Evolutionary conservation across 2,797 vertebrate genomes (phyloP).

Genomic region (Sebastiscus tertius): DNA sequence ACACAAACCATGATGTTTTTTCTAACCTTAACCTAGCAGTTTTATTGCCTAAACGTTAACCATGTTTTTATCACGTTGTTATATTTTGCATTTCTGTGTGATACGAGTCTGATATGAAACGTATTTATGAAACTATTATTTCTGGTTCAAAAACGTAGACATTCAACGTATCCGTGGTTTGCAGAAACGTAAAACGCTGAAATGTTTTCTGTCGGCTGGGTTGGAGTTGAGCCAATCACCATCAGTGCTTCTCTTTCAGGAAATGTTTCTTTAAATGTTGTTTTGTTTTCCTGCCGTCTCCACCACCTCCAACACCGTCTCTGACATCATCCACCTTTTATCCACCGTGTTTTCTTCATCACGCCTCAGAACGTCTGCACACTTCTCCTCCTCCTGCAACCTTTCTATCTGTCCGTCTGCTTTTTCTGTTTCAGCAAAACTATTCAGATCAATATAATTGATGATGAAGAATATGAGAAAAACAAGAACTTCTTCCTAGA

Average conservation of each 20-base stretch:
- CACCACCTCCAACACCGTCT: neutral
- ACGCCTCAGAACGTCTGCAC: conserved; percentile 23
- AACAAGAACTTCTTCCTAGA: conserved; percentile 99
- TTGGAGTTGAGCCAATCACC: neutral
- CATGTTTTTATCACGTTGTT: no score
- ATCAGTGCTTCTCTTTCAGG: neutral
- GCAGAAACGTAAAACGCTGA: neutral
- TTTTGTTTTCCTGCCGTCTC: neutral
- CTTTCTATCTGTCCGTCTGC: conserved; percentile 38
- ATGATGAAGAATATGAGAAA: conserved; percentile 99
- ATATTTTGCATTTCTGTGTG: no score
- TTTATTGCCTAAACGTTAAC: no score
- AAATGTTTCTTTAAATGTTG: neutral
- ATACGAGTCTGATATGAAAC: no score
- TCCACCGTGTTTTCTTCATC: neutral
- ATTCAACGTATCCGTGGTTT: neutral
- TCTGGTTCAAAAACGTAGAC: no score
- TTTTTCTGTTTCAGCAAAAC: conserved; percentile 87
- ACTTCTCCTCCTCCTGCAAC: conserved; percentile 53
- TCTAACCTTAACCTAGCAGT: no score
- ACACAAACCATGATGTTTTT: neutral
- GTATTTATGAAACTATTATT: no score
- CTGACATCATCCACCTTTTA: neutral
- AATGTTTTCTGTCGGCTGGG: neutral
- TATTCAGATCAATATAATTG: conserved; percentile 95